Percentiles rank a stretch among this genome's conserved stretches.
phyloP scores from a whole-genome alignment of 2,113 vertebrate genomes.

The Hipposideros armiger region DNA sequence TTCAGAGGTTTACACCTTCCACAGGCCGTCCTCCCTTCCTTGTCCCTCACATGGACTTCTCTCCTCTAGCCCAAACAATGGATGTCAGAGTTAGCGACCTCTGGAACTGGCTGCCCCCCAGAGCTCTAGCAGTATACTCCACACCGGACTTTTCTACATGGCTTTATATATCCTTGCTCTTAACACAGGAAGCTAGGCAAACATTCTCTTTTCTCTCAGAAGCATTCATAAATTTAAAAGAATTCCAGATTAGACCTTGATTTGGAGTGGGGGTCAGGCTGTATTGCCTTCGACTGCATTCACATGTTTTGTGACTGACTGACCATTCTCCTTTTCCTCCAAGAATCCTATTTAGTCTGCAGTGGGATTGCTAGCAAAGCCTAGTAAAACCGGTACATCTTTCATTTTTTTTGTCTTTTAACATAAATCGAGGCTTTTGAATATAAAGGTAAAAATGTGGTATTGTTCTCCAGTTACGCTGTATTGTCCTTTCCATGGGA shows the following conservation, averaged over 20 bases:
- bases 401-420: neutral
- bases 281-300: neutral
- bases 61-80: neutral
- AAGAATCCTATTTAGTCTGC: neutral
- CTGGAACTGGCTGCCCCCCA: neutral
- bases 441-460: neutral
- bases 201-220: neutral
- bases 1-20: neutral
- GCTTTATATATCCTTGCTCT: neutral
- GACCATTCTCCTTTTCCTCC: neutral
- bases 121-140: neutral
- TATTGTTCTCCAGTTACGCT: neutral
- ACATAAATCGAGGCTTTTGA: neutral
- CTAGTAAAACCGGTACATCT: neutral
- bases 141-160: fast-evolving
- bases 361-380: neutral
- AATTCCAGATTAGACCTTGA: neutral
- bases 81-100: too few species aligned
- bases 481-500: neutral
- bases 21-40: neutral
- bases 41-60: fast-evolving
- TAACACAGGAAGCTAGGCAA: neutral
- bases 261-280: neutral
- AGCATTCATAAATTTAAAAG: neutral
- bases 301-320: neutral